phyloP scores from a whole-genome alignment of 2,888 invertebrate genomes.

The Lochmaea capreae region DNA sequence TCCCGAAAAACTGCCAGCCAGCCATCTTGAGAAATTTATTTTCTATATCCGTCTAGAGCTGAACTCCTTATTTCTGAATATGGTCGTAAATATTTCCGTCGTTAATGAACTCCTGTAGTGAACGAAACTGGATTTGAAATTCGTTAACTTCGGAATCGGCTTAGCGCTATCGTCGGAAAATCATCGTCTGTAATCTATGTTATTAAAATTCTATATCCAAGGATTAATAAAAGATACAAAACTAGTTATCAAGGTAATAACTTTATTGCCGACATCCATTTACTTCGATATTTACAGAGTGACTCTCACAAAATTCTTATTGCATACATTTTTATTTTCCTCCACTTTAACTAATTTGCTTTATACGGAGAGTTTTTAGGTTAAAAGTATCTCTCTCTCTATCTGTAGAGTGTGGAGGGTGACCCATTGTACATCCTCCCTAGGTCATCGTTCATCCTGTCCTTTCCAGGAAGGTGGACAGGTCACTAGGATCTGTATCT shows the following conservation, averaged over 20 bases:
- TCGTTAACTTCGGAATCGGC: slow-evolving; percentile 28
- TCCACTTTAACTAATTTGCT: no score
- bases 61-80: background rate
- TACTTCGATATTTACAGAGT: slow-evolving; percentile 12
- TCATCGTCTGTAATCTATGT: slow-evolving; percentile 24
- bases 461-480: no score
- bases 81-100: slow-evolving; percentile 12
- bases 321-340: background rate
- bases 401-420: no score
- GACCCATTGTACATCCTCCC: no score
- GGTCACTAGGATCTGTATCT: no score
- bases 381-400: no score
- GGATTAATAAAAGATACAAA: slow-evolving; percentile 29
- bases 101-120: slow-evolving; percentile 19
- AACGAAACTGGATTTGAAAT: slow-evolving; percentile 23
- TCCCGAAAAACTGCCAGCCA: background rate
- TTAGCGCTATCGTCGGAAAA: slow-evolving; percentile 17
- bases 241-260: slow-evolving; percentile 25
- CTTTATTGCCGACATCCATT: slow-evolving; percentile 22
- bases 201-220: slow-evolving; percentile 34
- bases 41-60: background rate
- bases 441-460: no score
- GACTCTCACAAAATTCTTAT: background rate
- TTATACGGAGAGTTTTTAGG: no score
- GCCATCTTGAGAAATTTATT: background rate